Evolutionary conservation across 2,888 invertebrate genomes (phyloP), one percentile per base, ranked within the genome.

Genomic region (Caenorhabditis sulstoni): DNA sequence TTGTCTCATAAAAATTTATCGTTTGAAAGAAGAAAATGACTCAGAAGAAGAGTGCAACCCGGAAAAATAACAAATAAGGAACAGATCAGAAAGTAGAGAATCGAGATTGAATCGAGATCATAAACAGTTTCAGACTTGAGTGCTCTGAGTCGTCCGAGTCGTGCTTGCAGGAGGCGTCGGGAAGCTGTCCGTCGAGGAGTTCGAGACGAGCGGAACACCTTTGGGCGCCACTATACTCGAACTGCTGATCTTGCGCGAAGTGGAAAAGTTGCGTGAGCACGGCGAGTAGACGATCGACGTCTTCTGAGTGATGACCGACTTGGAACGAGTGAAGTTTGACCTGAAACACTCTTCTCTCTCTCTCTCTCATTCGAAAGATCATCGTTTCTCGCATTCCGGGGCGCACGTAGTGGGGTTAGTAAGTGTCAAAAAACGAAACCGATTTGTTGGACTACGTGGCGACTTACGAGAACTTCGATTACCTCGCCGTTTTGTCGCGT

Each of bases 291-390:
- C 82, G 61, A 85, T 66, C 11, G 86, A 86, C 37, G 84, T 83
- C 74, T 86, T 86, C 73, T 82, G 82, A 29, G 86, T 85, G 64
- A 85, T 66, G 61, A 85, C 67, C 47, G 83, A 83, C 64, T 80
- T 81, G 45, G 83, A 81, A 50, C 77, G 83, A 58, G 61, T 64
- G 76, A 67, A 77, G 49, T 67, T 65, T 20, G 76, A 61, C 59
- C 73, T 77, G 73, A 58, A 76, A 77, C 20, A 39, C 64, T 62
- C 41, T 53, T 52, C 52, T 53, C 29, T 52, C 52, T 47, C n/a
- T n/a, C n/a, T n/a, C n/a, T n/a, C n/a, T 58, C 58, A 64, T 64
- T 57, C 35, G 64, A 64, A 71, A 53, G 37, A 59, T 1, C 22
- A 52, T 18, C 44, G 44, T 45, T 35, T 39, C n/a, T 49, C 23